phyloP scores from a whole-genome alignment of 1,140 invertebrate genomes.

The Diploscapter pachys region DNA sequence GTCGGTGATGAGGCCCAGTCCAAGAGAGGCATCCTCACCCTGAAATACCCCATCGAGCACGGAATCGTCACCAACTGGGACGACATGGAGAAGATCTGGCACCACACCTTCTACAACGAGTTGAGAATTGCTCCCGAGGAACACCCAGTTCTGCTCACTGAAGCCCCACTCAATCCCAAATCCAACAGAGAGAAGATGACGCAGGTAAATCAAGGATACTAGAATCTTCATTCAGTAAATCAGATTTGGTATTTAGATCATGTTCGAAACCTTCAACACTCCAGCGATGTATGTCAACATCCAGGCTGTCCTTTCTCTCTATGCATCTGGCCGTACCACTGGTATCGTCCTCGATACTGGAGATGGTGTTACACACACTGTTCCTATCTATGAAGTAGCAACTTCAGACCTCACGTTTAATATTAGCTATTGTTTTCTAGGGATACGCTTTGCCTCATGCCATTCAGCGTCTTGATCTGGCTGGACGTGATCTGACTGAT shows the following conservation, averaged over 20 bases:
- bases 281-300: conserved; percentile 60
- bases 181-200: conserved; percentile 60
- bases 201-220: conserved; percentile 38
- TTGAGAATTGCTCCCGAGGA: conserved; percentile 61
- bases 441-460: conserved; percentile 73
- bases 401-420: conserved; percentile 40
- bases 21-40: conserved; percentile 50
- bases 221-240: neutral
- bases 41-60: conserved; percentile 65
- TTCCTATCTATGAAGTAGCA: conserved; percentile 75
- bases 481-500: conserved; percentile 88
- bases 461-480: conserved; percentile 82
- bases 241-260: conserved; percentile 66
- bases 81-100: conserved; percentile 92
- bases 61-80: conserved; percentile 69
- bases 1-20: conserved; percentile 59
- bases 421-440: conserved; percentile 58
- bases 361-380: conserved; percentile 71
- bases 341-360: conserved; percentile 46
- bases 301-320: conserved; percentile 47
- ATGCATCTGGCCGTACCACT: conserved; percentile 44
- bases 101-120: conserved; percentile 81
- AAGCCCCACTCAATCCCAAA: conserved; percentile 61
- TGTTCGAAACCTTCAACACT: conserved; percentile 76
- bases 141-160: conserved; percentile 62